Evolutionary conservation across 2,888 invertebrate genomes (phyloP), one percentile per base, ranked within the genome.

Genomic region (Cylindroiulus punctatus): DNA sequence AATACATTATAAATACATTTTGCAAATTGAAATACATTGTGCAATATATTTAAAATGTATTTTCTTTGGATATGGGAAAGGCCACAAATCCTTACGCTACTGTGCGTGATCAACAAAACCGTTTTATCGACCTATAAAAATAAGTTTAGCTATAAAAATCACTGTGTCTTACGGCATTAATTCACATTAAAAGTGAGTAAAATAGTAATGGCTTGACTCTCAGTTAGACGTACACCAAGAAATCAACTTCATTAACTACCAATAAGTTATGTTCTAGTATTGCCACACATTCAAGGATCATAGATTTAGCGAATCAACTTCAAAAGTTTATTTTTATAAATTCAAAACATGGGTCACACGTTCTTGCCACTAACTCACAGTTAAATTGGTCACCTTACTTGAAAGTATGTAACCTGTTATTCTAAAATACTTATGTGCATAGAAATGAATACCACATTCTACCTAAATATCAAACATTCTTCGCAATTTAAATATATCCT

Each of bases 61-160:
- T n/a, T n/a, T n/a, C n/a, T n/a, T n/a, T n/a, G n/a, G n/a, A n/a
- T n/a, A n/a, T n/a, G n/a, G n/a, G n/a, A n/a, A n/a, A 76, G 76
- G 76, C 76, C 26, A 76, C n/a, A 76, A 76, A 30, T 76, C 30
- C 76, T 76, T 12, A 22, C 22, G 65, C 76, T 76, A 76, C 65
- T 65, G 65, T 65, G 76, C 76, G 30, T 30, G 76, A 30, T 30
- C 30, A 30, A 76, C 76, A 76, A 76, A 76, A 30, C 76, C 26
- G 14, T 76, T 30, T 30, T 30, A 76, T 76, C 76, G 76, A 30
- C 76, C 76, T 30, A 30, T 76, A 76, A 76, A 76, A 76, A 76
- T 76, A 76, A 30, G 76, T 14, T 76, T 76, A 12, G 76, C 76
- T 76, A 76, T 76, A 76, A 76, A 76, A 12, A 1, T 12, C 76